Evolutionary conservation across 2,888 invertebrate genomes (phyloP).

Genomic region (Dryadula phaetusa): DNA sequence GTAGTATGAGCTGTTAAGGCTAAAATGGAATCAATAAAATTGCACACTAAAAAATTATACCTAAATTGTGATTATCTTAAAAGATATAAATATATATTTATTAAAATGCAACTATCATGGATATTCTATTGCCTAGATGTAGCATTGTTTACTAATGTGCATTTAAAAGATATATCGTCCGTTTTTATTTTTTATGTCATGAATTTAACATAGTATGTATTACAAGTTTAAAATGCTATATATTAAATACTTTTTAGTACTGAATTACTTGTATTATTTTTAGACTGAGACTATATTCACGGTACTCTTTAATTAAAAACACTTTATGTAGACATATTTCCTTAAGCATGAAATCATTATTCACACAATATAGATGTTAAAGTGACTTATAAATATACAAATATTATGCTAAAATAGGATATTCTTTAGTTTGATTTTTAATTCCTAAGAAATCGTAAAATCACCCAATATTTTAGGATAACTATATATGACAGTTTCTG

Average conservation of each 20-base stretch:
- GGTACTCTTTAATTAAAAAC: background rate
- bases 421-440: conserved; percentile 14
- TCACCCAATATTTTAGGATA: conserved; percentile 71
- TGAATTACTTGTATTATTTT: too few relatives aligned
- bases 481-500: conserved; percentile 68
- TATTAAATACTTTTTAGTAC: too few relatives aligned
- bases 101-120: background rate
- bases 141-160: background rate
- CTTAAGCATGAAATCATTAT: background rate
- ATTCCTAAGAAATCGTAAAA: conserved; percentile 48
- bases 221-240: too few relatives aligned
- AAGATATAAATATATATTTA: background rate
- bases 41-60: conserved; percentile 1
- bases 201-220: too few relatives aligned
- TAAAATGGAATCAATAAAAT: background rate
- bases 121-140: background rate
- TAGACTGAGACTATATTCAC: too few relatives aligned
- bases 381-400: background rate
- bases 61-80: conserved; percentile 4
- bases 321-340: background rate
- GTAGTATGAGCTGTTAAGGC: background rate
- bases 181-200: background rate
- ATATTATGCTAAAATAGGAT: conserved; percentile 15
- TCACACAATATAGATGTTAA: background rate
- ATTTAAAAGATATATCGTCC: background rate